Percentiles rank a stretch among this genome's conserved stretches.
phyloP scores from a whole-genome alignment of 2,797 vertebrate species.

The Hypotaenidia philippensis region DNA sequence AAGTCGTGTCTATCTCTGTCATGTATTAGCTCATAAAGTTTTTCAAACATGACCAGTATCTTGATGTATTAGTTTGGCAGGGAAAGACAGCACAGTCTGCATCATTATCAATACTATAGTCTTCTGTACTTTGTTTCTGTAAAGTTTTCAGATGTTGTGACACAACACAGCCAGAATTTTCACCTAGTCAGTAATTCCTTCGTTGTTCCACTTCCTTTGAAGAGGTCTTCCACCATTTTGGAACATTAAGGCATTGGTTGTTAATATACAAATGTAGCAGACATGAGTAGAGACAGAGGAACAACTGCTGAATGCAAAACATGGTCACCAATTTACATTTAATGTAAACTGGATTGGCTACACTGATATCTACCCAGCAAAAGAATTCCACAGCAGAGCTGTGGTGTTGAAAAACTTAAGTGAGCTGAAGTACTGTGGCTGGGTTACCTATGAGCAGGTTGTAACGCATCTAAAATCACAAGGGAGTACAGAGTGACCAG shows the following conservation, averaged over 20 bases:
- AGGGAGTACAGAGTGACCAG: not conserved
- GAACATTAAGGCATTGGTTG: not conserved
- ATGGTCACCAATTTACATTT: not conserved
- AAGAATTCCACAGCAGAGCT: not conserved
- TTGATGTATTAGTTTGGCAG: not conserved
- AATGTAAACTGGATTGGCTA: not conserved
- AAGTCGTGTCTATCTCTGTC: not conserved
- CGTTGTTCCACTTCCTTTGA: not conserved
- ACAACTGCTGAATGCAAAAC: not conserved
- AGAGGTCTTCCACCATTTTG: not conserved
- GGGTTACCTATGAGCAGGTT: not conserved
- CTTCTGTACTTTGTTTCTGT: not conserved
- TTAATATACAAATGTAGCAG: not conserved
- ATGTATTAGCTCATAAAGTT: not conserved
- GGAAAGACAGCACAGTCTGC: not conserved
- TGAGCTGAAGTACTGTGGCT: not conserved
- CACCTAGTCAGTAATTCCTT: not conserved
- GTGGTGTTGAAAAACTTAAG: not conserved
- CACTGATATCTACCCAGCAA: not conserved
- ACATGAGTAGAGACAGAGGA: not conserved
- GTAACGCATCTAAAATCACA: not conserved
- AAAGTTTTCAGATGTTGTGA: not conserved
- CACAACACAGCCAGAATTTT: fast-evolving
- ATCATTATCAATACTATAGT: not conserved
- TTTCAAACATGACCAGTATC: not conserved